Base-by-base conservation (phyloP, 2,113 vertebrate genomes). In the Scytalopus superciliaris region DNA sequence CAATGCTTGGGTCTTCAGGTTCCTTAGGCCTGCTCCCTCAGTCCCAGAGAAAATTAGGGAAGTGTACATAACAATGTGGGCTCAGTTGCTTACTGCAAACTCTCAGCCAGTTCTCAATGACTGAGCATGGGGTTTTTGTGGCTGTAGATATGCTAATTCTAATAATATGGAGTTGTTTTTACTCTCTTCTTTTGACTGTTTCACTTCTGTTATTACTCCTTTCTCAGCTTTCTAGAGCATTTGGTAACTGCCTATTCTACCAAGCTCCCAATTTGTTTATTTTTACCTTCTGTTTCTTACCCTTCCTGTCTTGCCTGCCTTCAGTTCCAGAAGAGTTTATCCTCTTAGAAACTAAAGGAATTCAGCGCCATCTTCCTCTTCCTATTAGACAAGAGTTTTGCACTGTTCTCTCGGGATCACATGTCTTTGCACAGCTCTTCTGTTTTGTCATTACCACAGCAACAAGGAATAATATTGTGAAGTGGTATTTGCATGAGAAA, bases 381-480 rank as follows among this genome's bases (percentile, higher is more conserved):
- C 28, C 74, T 80, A 47, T 42, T 74, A 59, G 59, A 76, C 18
- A 59, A 88, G 82, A 80, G 55, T 31, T 84, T 89, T 96, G 68
- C 60, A 13, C 79, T 67, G 45, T 12, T 94, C 68, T 84, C 47
- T 96, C 72, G 59, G 93, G 83, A 67, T 95, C 92, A 70, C 72
- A 39, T 90, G 31, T 90, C 86, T 90, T 86, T 87, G 86, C 72
- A 86, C 68, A n/a, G 68, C 91, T 90, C 59, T 86, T 95, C 79
- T 97, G 89, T 97, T 96, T 95, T 96, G 86, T 94, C 83, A 93
- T 94, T 92, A 37, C 95, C 52, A 27, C 0, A 0, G 91, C 73
- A 97, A 93, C 94, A 89, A 70, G 52, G 55, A 90, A 95, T 88
- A 94, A 97, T 94, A 97, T 81, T 93, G 90, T 92, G 83, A 92